phyloP scores from a whole-genome alignment of 2,113 vertebrate species.

The Mobula birostris region DNA sequence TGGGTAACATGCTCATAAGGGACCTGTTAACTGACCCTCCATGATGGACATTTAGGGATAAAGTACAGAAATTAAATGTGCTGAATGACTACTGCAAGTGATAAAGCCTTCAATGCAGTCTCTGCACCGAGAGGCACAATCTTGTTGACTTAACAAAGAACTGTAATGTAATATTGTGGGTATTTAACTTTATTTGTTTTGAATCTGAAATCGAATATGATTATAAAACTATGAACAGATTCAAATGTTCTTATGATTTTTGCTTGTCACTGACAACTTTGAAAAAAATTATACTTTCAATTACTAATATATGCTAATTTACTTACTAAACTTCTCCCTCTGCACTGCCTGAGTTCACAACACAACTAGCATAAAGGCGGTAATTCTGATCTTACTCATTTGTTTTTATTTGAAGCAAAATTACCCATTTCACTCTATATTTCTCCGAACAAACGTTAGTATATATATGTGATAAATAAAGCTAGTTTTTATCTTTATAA shows the following conservation, averaged over 20 bases:
- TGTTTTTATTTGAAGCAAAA: not conserved
- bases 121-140: not conserved
- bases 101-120: not conserved
- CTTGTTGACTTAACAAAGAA: not conserved
- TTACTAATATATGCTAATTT: not conserved
- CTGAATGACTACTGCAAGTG: conserved; percentile 23
- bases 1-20: conserved; percentile 36
- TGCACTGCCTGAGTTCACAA: not conserved
- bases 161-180: conserved; percentile 23
- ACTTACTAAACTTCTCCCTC: not conserved
- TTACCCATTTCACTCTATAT: too few relatives aligned
- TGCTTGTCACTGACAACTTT: not conserved
- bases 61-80: conserved; percentile 36
- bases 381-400: conserved; percentile 1
- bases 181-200: not conserved
- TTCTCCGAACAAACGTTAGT: too few relatives aligned
- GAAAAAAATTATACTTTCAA: not conserved
- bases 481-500: too few relatives aligned
- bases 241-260: not conserved
- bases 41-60: conserved; percentile 26
- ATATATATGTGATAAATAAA: too few relatives aligned
- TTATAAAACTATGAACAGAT: not conserved
- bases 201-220: not conserved
- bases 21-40: conserved; percentile 32
- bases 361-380: not conserved